Conservation (phyloP, 2,888 invertebrate genomes). For the Rotaria macrura region DNA sequence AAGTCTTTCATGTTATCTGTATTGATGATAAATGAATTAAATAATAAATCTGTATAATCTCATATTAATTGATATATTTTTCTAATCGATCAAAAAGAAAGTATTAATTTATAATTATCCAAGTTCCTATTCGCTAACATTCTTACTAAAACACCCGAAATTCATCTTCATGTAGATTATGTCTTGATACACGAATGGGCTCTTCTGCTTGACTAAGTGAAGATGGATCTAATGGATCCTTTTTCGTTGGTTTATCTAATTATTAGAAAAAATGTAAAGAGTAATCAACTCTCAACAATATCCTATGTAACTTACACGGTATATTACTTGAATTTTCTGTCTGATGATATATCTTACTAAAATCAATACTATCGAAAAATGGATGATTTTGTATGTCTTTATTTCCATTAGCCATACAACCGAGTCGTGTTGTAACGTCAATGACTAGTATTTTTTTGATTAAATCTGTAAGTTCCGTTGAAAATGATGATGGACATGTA, state of each 20-base stretch:
- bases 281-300: neutral
- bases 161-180: slow-evolving; percentile 6
- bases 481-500: neutral
- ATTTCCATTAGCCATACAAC: slow-evolving; percentile 5
- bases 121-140: too few relatives aligned
- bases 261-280: neutral
- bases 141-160: neutral
- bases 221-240: slow-evolving; percentile 11
- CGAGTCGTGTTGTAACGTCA: neutral
- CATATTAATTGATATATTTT: too few relatives aligned
- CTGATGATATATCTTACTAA: neutral
- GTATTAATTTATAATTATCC: too few relatives aligned
- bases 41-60: too few relatives aligned
- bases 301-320: neutral
- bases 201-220: neutral
- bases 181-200: neutral
- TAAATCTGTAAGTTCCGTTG: neutral
- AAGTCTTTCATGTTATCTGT: too few relatives aligned
- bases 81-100: too few relatives aligned
- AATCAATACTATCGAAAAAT: neutral
- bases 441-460: neutral
- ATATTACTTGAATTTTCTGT: neutral
- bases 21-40: too few relatives aligned
- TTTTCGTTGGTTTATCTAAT: neutral
- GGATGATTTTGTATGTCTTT: slow-evolving; percentile 5